Evolutionary conservation across 2,797 vertebrate genomes (phyloP).

Genomic region (Podargus strigoides): DNA sequence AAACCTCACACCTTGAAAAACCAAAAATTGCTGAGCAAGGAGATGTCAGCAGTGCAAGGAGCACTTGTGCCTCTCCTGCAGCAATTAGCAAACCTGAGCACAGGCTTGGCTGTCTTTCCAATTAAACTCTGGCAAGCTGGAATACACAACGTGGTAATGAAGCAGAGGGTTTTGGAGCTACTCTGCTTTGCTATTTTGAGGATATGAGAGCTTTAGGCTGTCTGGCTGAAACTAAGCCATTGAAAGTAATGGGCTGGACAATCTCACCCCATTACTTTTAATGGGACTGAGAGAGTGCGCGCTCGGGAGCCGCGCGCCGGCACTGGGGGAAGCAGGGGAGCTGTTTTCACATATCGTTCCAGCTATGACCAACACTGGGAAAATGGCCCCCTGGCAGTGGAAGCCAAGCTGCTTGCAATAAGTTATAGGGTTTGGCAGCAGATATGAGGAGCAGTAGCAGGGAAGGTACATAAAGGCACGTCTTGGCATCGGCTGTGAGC

Average conservation of each 20-base stretch:
- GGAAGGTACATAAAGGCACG: not conserved
- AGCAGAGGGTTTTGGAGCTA: not conserved
- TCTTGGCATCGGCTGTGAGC: not conserved
- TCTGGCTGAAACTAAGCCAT: conserved; percentile 18
- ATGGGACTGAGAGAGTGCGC: not conserved
- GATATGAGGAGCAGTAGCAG: not conserved
- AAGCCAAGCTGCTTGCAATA: not conserved
- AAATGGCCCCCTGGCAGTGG: not conserved
- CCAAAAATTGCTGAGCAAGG: conserved; percentile 24
- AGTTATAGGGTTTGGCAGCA: not conserved
- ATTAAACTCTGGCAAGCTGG: conserved; percentile 22
- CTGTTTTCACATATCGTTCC: not conserved
- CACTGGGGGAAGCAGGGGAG: conserved; percentile 1
- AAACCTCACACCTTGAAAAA: conserved; percentile 2
- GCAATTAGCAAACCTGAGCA: conserved; percentile 35
- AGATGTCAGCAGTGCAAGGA: not conserved
- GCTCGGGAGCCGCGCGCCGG: not conserved
- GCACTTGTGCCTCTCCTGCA: not conserved
- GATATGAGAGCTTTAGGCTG: conserved; percentile 24
- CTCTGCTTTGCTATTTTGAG: not conserved
- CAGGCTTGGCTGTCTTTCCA: not conserved
- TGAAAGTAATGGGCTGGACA: conserved; percentile 63
- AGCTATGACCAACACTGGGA: not conserved
- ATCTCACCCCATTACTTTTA: conserved; percentile 64
- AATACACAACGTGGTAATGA: not conserved